Evolutionary conservation across 2,888 invertebrate species (phyloP).

Genomic region (Zonitis immaculata): DNA sequence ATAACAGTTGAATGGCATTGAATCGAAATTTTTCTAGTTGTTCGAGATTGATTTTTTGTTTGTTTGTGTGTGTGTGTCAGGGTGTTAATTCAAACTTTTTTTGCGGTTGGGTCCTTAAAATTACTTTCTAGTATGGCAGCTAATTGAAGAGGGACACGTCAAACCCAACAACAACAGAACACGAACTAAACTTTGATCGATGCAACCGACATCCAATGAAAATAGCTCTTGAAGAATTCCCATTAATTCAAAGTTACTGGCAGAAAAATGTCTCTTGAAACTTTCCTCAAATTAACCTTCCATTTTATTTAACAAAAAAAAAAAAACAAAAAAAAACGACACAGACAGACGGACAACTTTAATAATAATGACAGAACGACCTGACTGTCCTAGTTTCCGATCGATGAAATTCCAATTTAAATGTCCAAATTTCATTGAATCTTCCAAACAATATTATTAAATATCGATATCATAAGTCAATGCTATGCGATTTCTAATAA

Average conservation of each 20-base stretch:
- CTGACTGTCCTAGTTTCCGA: conserved; percentile 14
- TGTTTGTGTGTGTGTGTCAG: neutral
- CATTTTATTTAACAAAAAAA: neutral
- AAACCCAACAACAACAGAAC: conserved; percentile 7
- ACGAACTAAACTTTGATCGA: conserved; percentile 17
- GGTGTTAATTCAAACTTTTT: neutral
- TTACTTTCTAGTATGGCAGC: conserved; percentile 10
- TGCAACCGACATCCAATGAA: conserved; percentile 4
- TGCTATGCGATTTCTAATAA: conserved; percentile 3
- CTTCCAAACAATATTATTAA: conserved; percentile 7
- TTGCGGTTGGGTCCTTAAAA: conserved; percentile 3
- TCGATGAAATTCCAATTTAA: conserved; percentile 42
- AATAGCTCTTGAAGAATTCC: conserved; percentile 15
- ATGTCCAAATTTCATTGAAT: conserved; percentile 37
- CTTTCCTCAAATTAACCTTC: neutral
- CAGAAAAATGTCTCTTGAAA: conserved; percentile 16
- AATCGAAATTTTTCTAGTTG: too few species aligned
- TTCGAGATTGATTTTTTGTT: neutral
- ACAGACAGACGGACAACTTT: neutral
- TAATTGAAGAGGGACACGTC: conserved; percentile 11
- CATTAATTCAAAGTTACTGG: conserved; percentile 20
- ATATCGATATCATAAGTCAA: neutral
- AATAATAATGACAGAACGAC: neutral
- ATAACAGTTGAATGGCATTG: too few species aligned
- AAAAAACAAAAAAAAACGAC: too few species aligned